Evolutionary conservation across 2,888 invertebrate genomes (phyloP).

Genomic region (Drosophila helvetica): DNA sequence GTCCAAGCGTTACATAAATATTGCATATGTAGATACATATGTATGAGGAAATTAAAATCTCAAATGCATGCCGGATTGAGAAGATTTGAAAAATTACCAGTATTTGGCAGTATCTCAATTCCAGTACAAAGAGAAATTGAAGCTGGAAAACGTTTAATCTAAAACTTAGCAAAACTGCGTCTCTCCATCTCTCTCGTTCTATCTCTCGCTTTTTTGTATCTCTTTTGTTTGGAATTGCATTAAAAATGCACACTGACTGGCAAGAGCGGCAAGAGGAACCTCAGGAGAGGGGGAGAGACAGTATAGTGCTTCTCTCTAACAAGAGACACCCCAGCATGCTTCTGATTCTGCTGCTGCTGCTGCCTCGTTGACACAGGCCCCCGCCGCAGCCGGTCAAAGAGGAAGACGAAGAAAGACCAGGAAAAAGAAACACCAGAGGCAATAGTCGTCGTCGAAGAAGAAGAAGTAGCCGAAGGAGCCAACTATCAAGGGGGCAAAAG

Average conservation of each 20-base stretch:
- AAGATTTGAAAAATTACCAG: neutral
- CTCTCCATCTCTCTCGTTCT: neutral
- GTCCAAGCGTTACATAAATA: constrained; percentile 58
- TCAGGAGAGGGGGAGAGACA: constrained; percentile 1
- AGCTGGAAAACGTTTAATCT: constrained; percentile 1
- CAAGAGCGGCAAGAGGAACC: too few species aligned
- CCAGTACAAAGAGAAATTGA: constrained; percentile 1
- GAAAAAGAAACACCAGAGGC: constrained; percentile 1
- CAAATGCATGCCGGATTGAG: neutral
- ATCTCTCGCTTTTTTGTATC: neutral
- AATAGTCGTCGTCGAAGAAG: constrained; percentile 8
- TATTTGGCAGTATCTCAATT: neutral
- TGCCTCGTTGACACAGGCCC: constrained; percentile 12
- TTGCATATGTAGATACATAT: too few species aligned
- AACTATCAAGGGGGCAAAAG: constrained; percentile 29
- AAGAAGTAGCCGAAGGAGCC: constrained; percentile 7
- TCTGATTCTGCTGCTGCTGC: constrained; percentile 2
- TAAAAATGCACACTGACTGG: constrained; percentile 9
- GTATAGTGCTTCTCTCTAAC: constrained; percentile 2
- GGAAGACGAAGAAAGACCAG: neutral
- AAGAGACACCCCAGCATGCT: constrained; percentile 5
- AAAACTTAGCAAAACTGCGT: neutral
- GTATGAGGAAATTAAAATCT: constrained; percentile 19
- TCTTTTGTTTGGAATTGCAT: constrained; percentile 14
- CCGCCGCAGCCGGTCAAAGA: constrained; percentile 1